phyloP scores from a whole-genome alignment of 37 sponge, comb jelly and placozoan genomes.

The Mnemiopsis leidyi region DNA sequence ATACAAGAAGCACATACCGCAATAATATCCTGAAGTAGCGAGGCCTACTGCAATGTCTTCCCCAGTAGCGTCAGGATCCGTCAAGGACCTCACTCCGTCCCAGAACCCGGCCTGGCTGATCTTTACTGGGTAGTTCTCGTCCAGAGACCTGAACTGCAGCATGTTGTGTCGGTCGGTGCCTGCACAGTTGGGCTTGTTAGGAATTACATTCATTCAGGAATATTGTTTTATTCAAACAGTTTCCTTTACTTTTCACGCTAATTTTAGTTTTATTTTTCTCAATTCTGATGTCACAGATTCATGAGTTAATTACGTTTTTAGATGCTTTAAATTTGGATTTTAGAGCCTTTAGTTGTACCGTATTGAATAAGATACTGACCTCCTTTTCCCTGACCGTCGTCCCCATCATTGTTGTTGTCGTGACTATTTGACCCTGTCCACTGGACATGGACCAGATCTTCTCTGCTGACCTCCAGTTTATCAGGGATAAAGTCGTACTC shows the following conservation, averaged over 20 bases:
- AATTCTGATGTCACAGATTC: no score
- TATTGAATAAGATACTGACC: no score
- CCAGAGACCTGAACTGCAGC: not conserved
- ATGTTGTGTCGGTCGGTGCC: constrained; percentile 48
- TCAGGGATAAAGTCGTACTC: constrained; percentile 99
- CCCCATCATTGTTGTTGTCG: constrained; percentile 93
- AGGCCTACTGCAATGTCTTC: constrained; percentile 48
- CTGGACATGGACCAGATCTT: constrained; percentile 88
- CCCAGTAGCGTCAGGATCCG: constrained; percentile 28
- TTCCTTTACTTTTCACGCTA: no score
- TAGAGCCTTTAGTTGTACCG: no score
- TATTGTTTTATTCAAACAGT: no score
- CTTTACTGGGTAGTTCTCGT: constrained; percentile 85
- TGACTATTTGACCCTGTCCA: constrained; percentile 99
- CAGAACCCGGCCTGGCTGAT: constrained; percentile 78
- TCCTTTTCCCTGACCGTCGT: constrained; percentile 94
- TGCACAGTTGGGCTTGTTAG: not conserved
- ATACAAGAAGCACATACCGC: not conserved
- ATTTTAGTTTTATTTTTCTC: no score
- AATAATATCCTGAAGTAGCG: constrained; percentile 51
- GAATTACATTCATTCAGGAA: no score
- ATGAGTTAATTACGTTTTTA: no score
- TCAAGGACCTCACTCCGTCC: constrained; percentile 60
- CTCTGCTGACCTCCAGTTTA: constrained; percentile 68
- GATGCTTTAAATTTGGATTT: no score